Percentiles rank a stretch among this genome's conserved stretches.
These are phyloP conservation scores for Ptilodon capucinus DNA, from an alignment of 2,888 invertebrate species.

Conservation along the genomic window DNA sequence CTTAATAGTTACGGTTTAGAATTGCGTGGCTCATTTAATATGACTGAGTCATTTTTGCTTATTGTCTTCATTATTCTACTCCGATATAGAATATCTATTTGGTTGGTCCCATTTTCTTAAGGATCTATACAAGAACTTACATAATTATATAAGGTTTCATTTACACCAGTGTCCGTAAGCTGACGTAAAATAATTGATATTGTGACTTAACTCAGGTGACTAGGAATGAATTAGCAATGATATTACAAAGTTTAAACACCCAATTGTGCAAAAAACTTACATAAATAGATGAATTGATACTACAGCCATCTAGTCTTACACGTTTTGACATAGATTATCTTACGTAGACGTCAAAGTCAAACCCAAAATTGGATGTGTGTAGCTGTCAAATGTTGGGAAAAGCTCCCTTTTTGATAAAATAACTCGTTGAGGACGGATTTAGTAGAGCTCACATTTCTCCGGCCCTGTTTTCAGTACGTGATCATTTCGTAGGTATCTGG, in stretches of 20 bases:
- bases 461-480: background rate
- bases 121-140: background rate
- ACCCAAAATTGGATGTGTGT: too few relatives aligned
- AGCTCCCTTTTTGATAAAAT: too few relatives aligned
- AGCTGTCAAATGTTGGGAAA: too few relatives aligned
- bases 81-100: constrained; percentile 26
- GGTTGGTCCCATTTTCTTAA: constrained; percentile 9
- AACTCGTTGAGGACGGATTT: background rate
- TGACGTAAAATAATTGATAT: too few relatives aligned
- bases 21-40: background rate
- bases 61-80: background rate
- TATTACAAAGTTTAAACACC: too few relatives aligned
- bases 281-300: too few relatives aligned
- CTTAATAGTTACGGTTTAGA: background rate
- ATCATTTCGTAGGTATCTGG: background rate
- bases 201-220: too few relatives aligned
- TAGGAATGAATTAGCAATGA: too few relatives aligned
- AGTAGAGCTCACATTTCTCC: background rate
- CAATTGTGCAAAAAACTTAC: too few relatives aligned
- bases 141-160: background rate
- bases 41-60: background rate
- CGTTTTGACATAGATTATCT: too few relatives aligned
- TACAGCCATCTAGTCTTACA: too few relatives aligned
- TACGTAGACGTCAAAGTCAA: too few relatives aligned
- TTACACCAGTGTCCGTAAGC: background rate